Conservation (phyloP, 2,888 invertebrate genomes). For the Drymonia ruficornis region DNA sequence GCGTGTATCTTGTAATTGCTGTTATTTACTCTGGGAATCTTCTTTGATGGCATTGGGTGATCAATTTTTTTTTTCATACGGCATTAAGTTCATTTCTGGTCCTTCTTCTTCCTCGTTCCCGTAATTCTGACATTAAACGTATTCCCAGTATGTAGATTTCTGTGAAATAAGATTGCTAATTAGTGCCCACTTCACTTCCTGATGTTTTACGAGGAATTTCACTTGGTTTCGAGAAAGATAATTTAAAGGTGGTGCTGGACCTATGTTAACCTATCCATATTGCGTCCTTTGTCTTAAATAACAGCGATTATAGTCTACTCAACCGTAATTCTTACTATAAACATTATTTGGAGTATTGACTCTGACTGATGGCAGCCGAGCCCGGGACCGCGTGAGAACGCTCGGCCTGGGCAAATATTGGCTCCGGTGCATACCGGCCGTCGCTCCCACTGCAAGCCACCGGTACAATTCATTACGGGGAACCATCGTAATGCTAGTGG, state of each 20-base stretch:
- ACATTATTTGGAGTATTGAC: conserved; percentile 64
- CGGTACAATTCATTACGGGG: conserved; percentile 37
- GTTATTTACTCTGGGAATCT: conserved; percentile 3
- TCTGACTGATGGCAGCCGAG: conserved; percentile 66
- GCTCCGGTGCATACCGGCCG: conserved; percentile 41
- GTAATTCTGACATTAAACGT: too few species aligned
- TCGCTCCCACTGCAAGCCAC: conserved; percentile 33
- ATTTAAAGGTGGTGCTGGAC: too few species aligned
- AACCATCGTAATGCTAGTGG: conserved; percentile 16
- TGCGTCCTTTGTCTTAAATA: not conserved
- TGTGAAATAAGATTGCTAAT: not conserved
- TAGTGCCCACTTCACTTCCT: too few species aligned
- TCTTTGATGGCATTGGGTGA: not conserved
- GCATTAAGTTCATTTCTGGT: not conserved
- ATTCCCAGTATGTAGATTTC: not conserved
- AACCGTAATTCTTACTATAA: conserved; percentile 53
- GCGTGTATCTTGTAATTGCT: not conserved
- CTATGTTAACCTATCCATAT: too few species aligned
- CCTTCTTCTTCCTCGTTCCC: too few species aligned
- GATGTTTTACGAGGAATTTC: too few species aligned
- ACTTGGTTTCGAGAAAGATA: too few species aligned
- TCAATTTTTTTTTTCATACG: not conserved
- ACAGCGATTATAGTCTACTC: not conserved
- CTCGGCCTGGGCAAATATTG: conserved; percentile 71
- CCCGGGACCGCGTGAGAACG: conserved; percentile 66